Evolutionary conservation across 2,797 vertebrate genomes (phyloP).

Genomic region (Erpetoichthys calabaricus): DNA sequence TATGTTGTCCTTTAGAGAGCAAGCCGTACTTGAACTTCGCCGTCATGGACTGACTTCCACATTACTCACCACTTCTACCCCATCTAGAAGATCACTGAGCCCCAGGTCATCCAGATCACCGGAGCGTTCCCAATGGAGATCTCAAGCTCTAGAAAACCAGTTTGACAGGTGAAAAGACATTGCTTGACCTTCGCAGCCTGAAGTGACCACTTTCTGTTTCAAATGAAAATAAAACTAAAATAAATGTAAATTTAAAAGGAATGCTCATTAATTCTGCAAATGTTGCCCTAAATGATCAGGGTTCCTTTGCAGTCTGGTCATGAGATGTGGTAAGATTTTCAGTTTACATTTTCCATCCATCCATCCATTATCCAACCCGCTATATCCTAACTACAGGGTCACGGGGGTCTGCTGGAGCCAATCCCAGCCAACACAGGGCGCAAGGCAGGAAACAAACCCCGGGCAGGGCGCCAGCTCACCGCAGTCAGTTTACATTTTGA

Average conservation of each 20-base stretch:
- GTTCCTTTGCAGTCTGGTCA: too few relatives aligned
- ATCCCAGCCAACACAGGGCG: too few relatives aligned
- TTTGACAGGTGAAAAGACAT: slow-evolving; percentile 35
- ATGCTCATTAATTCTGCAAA: not conserved
- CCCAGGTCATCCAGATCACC: slow-evolving; percentile 31
- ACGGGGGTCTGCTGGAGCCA: too few relatives aligned
- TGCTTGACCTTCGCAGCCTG: too few relatives aligned
- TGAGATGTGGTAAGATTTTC: too few relatives aligned
- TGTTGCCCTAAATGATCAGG: not conserved
- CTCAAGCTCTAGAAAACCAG: slow-evolving; percentile 30
- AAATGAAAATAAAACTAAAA: not conserved
- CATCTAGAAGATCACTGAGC: slow-evolving; percentile 33
- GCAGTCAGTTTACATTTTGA: too few relatives aligned
- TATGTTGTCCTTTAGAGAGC: slow-evolving; percentile 38
- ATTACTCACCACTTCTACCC: slow-evolving; percentile 29
- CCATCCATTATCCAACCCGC: too few relatives aligned
- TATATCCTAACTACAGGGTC: too few relatives aligned
- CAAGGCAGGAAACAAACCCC: too few relatives aligned
- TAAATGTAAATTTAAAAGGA: not conserved
- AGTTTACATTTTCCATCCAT: too few relatives aligned
- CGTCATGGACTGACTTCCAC: slow-evolving; percentile 34
- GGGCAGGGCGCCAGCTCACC: too few relatives aligned
- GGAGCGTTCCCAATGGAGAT: slow-evolving; percentile 26
- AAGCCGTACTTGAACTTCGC: slow-evolving; percentile 45
- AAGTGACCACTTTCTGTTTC: not conserved